Evolutionary conservation across 2,113 vertebrate genomes (phyloP), one percentile per base, ranked within the genome.

Genomic region (Rhinolophus ferrumequinum): DNA sequence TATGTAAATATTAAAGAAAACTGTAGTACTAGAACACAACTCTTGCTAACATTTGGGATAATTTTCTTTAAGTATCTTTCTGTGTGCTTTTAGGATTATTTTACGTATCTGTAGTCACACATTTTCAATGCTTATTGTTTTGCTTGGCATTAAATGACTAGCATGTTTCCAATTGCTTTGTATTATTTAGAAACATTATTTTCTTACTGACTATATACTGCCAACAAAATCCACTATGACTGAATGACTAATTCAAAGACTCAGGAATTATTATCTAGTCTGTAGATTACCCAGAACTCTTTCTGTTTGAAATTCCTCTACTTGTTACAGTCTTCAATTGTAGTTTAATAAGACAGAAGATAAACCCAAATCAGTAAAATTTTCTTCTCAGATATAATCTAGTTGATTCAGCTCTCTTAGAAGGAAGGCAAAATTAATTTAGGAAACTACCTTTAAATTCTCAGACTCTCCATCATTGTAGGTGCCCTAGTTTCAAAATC

Each of bases 391-490:
- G 38, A 2, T 75, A n/a, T 24, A 84, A 28, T 54, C 12, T 62
- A 66, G 52, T 13, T 93, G 81, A 76, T 88, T 26, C 13, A 73
- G 5, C 16, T 69, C 6, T 62, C 89, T 94, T 33, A 69, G 41
- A 95, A 62, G 15, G n/a, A 62, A 86, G 22, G 13, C 10, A 66
- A 75, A 94, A 86, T 30, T n/a, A 75, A 93, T 90, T 90, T 93
- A 80, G 50, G 22, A 84, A 81, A 81, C 19, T 54, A n/a, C 12
- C 3, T 24, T 84, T 83, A 94, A 86, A 85, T 93, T 79, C 41
- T 86, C n/a, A 83, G 41, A 75, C 26, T 75, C 10, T 44, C 67
- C 67, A 22, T 93, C 18, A 10, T 6, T 70, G 14, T 21, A 41
- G n/a, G 26, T 7, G 88, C 10, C 15, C 6, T n/a, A 35, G 21